Base-by-base conservation (phyloP, 2,888 invertebrate genomes). In the Iphiclides podalirius region DNA sequence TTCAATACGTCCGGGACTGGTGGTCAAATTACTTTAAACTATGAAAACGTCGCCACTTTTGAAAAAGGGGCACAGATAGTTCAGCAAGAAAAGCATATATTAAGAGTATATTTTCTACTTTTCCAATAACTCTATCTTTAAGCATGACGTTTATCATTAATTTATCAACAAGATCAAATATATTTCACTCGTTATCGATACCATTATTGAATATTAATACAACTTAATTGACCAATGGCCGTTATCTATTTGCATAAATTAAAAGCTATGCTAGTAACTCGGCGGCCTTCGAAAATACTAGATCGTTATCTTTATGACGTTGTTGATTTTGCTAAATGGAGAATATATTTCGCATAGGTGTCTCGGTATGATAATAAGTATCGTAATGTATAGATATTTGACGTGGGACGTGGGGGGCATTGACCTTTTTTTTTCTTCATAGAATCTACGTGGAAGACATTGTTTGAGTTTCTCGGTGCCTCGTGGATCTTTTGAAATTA, bases 161-260 rank as follows among this genome's bases (percentile, higher is more conserved):
- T 40, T 26, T 45, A 41, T 33, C 20, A 36, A 37, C 12, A 23
- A 41, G 16, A 40, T 45, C 38, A 31, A 20, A 36, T 16, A 45
- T 51, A 41, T 36, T 41, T 45, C n/a, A 31, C 17, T 45, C 40
- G 20, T 33, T 33, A 41, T 45, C 36, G 40, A 31, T 40, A 39
- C 15, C 13, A 31, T 45, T 50, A 36, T 51, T 45, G 20, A 45
- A 45, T 41, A 45, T 51, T 36, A 45, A 45, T 35, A 45, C 35
- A 41, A 33, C 41, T 44, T 33, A 31, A 43, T 35, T 33, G 35
- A 16, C 20, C 16, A 41, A 45, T 31, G 20, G 16, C 13, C 9
- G 45, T 36, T 44, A 41, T 37, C 31, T 31, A 45, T 51, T 51
- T 41, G 45, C 45, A 51, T 51, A 17, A 41, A 47, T 41, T 41